Conservation (phyloP, 2,113 vertebrate genomes). For the Rafetus swinhoei region DNA sequence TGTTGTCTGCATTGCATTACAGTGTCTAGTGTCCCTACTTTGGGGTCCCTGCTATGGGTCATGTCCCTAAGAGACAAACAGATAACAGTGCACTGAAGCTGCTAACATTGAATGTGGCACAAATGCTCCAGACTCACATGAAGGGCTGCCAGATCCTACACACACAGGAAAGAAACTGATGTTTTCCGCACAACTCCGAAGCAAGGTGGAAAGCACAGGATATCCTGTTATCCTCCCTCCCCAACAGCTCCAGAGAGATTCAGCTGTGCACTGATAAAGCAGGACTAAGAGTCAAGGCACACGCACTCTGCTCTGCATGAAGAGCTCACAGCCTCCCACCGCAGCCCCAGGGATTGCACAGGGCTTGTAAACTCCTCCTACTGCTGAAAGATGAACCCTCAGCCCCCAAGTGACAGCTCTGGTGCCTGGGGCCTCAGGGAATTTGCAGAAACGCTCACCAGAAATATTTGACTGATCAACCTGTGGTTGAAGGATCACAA, state of each 20-base stretch:
- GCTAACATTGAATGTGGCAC: background rate
- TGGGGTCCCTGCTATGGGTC: background rate
- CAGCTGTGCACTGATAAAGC: fast-evolving
- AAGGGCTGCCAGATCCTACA: background rate
- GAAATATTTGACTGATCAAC: fast-evolving
- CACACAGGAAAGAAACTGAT: background rate
- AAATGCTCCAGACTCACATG: background rate
- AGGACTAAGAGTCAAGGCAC: background rate
- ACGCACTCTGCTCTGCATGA: background rate
- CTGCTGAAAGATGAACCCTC: background rate
- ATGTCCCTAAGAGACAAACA: background rate
- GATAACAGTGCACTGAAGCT: background rate
- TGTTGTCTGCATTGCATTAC: background rate
- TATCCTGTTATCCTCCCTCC: background rate
- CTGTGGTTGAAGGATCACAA: background rate
- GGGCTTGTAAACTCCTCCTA: background rate
- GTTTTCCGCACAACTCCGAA: background rate
- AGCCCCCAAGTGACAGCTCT: fast-evolving
- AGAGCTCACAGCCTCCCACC: too few species aligned
- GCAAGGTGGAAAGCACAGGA: fast-evolving
- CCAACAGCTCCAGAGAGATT: background rate
- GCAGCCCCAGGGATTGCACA: background rate
- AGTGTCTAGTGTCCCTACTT: background rate
- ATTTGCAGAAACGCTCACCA: background rate
- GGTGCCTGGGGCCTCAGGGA: background rate